Base-by-base conservation (phyloP, 2,888 invertebrate genomes). In the Tetropium fuscum region DNA sequence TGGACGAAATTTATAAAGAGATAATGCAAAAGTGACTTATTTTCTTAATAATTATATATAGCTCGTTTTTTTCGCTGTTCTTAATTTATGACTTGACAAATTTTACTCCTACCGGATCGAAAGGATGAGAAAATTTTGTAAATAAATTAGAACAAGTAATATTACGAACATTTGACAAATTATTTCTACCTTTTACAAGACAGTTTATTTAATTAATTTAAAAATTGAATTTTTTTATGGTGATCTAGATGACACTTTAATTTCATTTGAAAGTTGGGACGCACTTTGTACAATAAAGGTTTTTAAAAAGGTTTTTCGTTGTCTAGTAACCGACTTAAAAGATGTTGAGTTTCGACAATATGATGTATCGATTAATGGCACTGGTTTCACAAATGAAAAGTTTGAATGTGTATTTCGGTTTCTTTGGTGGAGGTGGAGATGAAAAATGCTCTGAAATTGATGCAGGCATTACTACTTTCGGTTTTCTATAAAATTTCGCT, bases 31-130 rank as follows among this genome's bases (percentile, higher is more conserved):
- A n/a, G n/a, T n/a, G n/a, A n/a, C n/a, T n/a, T n/a, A n/a, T n/a
- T n/a, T n/a, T n/a, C n/a, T n/a, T n/a, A n/a, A n/a, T n/a, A n/a
- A n/a, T n/a, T n/a, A n/a, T n/a, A n/a, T n/a, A n/a, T n/a, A n/a
- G n/a, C n/a, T n/a, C n/a, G n/a, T n/a, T n/a, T n/a, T 15, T 44
- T 25, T 25, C n/a, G n/a, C 44, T 25, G 7, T 44, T 44, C 13
- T 1, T 22, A 44, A 44, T 15, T 44, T 44, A 27, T 4, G 44
- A 44, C 7, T 44, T 27, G 15, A 44, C 25, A 25, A 44, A 44
- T 22, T 18, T 20, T 22, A 44, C 44, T 15, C 44, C 44, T 25
- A 20, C 22, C 7, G 44, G 44, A 44, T 44, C 44, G 1, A 44
- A 27, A 22, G 15, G 27, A 13, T 44, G 25, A 13, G 20, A 44